Conservation (phyloP, 2,888 invertebrate genomes). For the Ischnura elegans region DNA sequence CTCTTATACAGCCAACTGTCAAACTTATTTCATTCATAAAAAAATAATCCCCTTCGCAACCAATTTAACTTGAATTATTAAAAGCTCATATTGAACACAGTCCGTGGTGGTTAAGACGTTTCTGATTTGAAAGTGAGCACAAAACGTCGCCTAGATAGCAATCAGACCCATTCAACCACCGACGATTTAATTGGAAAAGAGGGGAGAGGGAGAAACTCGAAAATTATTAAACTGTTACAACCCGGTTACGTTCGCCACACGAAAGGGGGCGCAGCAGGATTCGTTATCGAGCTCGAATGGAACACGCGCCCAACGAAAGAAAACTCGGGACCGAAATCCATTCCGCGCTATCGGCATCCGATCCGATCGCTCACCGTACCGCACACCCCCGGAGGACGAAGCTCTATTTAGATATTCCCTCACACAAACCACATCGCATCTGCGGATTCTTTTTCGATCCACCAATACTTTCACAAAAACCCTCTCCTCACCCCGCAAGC, state of each 20-base stretch:
- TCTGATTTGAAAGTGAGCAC: too few relatives aligned
- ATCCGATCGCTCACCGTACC: slow-evolving; percentile 16
- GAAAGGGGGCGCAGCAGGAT: too few relatives aligned
- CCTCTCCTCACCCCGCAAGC: neutral
- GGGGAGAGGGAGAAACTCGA: neutral
- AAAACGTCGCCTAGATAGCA: too few relatives aligned
- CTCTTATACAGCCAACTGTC: too few relatives aligned
- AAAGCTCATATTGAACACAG: too few relatives aligned
- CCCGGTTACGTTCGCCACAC: neutral
- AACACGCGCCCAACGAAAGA: neutral
- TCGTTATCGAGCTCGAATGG: slow-evolving; percentile 15
- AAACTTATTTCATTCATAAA: too few relatives aligned
- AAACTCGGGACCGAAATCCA: slow-evolving; percentile 16
- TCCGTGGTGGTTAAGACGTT: too few relatives aligned
- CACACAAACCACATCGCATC: slow-evolving; percentile 2
- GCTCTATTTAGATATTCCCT: neutral
- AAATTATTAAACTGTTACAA: neutral
- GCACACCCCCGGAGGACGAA: slow-evolving; percentile 4
- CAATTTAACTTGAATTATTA: too few relatives aligned
- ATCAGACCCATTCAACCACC: too few relatives aligned
- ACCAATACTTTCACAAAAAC: neutral
- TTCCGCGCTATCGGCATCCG: slow-evolving; percentile 57
- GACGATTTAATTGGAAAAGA: neutral
- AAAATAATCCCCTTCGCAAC: too few relatives aligned
- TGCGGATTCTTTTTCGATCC: neutral